A percentile compares a stretch with the other conserved stretches of the same genome.
Conservation (phyloP, 2,888 invertebrate genomes). For the Scaptomyza reducta region DNA sequence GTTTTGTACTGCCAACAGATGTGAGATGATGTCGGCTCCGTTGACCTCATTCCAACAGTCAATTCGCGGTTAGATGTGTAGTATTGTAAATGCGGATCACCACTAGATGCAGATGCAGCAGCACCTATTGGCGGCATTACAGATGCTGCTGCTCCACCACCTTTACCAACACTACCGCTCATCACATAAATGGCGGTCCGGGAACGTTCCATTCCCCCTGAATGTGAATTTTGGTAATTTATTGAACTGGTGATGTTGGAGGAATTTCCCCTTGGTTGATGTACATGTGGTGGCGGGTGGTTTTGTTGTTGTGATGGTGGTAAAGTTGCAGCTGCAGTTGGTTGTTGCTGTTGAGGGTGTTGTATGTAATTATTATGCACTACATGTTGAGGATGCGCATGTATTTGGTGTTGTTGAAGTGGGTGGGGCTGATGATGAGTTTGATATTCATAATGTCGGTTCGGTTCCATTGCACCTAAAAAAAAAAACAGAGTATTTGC, state of each 20-base stretch:
- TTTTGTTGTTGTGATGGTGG: slow-evolving; percentile 19
- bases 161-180: slow-evolving; percentile 17
- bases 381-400: slow-evolving; percentile 36
- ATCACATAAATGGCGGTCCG: slow-evolving; percentile 45
- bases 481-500: neutral
- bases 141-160: slow-evolving; percentile 39
- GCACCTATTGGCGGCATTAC: slow-evolving; percentile 48
- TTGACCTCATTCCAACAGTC: slow-evolving; percentile 51
- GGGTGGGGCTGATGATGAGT: slow-evolving; percentile 60
- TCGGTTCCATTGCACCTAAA: slow-evolving; percentile 75
- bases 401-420: slow-evolving; percentile 50
- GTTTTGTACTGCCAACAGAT: slow-evolving; percentile 60
- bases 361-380: slow-evolving; percentile 35
- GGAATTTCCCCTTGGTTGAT: slow-evolving; percentile 18
- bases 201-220: slow-evolving; percentile 27
- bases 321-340: slow-evolving; percentile 22
- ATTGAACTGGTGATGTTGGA: slow-evolving; percentile 32
- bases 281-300: slow-evolving; percentile 22
- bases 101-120: slow-evolving; percentile 40
- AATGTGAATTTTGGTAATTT: slow-evolving; percentile 37
- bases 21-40: slow-evolving; percentile 39
- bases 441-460: slow-evolving; percentile 79
- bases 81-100: slow-evolving; percentile 69
- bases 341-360: slow-evolving; percentile 16
- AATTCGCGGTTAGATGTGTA: slow-evolving; percentile 69